phyloP scores from a whole-genome alignment of 53 echinoderm and acorn worm genomes.

The Holothuria scabra region DNA sequence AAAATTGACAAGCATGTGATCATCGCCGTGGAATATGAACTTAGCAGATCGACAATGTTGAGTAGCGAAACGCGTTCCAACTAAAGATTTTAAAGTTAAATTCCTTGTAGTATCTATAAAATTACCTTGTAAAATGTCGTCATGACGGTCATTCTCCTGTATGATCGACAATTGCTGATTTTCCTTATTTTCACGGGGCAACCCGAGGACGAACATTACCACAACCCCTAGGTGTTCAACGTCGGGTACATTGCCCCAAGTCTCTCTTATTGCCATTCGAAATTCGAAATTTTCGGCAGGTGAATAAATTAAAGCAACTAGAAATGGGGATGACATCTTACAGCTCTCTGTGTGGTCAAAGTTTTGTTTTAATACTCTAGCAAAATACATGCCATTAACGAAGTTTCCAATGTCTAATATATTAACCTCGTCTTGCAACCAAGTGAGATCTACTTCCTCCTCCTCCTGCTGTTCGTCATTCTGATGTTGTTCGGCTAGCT shows the following conservation, averaged over 20 bases:
- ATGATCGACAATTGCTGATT: slow-evolving; percentile 55
- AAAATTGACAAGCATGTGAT: slow-evolving; percentile 76
- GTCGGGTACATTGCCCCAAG: slow-evolving; percentile 83
- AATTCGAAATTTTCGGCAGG: slow-evolving; percentile 60
- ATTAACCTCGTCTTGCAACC: slow-evolving; percentile 22
- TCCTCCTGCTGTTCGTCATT: slow-evolving; percentile 42
- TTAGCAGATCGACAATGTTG: slow-evolving; percentile 62
- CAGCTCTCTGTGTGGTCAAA: slow-evolving; percentile 74
- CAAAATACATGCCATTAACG: slow-evolving; percentile 63
- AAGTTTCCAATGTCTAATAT: slow-evolving; percentile 4
- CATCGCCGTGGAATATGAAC: slow-evolving; percentile 80
- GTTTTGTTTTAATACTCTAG: slow-evolving; percentile 47
- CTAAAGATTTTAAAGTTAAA: slow-evolving; percentile 67
- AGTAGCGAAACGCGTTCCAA: slow-evolving; percentile 73
- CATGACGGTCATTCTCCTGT: slow-evolving; percentile 80
- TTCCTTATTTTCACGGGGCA: slow-evolving; percentile 36
- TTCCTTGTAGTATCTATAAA: slow-evolving; percentile 71
- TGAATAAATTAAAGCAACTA: slow-evolving; percentile 73
- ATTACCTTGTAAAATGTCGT: slow-evolving; percentile 78
- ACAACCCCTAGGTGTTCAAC: slow-evolving; percentile 69
- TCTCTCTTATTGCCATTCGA: slow-evolving; percentile 83
- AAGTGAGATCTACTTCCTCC: slow-evolving; percentile 36
- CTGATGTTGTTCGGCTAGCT: slow-evolving; percentile 38
- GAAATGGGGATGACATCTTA: slow-evolving; percentile 59
- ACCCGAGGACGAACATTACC: slow-evolving; percentile 82